Evolutionary conservation across 2,113 vertebrate genomes (phyloP).

Genomic region (Proteles cristata): DNA sequence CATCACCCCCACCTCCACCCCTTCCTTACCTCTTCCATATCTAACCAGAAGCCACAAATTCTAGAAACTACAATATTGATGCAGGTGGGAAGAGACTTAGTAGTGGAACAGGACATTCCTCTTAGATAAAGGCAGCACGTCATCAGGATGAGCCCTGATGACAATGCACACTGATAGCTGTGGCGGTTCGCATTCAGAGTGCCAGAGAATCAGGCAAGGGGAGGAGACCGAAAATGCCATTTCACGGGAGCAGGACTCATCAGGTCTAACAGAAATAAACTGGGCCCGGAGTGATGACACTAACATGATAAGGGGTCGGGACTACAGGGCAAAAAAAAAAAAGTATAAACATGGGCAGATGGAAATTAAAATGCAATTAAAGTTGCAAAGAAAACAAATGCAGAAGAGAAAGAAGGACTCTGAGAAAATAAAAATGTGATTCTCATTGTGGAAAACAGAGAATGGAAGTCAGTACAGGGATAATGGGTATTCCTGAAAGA

Average conservation of each 20-base stretch:
- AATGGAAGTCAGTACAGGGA: not conserved
- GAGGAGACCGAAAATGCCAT: not conserved
- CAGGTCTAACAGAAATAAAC: not conserved
- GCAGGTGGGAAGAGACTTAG: not conserved
- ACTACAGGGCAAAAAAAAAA: not conserved
- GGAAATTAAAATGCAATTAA: not conserved
- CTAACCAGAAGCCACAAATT: not conserved
- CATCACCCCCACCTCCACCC: not conserved
- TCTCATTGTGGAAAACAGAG: not conserved
- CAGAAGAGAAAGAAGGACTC: not conserved
- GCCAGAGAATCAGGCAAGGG: not conserved
- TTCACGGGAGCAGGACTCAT: not conserved
- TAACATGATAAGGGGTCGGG: not conserved
- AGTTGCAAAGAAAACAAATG: not conserved
- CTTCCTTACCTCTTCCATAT: not conserved
- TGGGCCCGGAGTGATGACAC: not conserved
- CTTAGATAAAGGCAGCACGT: not conserved
- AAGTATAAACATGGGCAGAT: not conserved
- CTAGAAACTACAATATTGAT: not conserved
- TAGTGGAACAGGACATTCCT: not conserved
- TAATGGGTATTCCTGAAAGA: not conserved
- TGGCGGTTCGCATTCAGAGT: not conserved
- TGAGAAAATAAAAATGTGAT: not conserved
- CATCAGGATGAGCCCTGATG: not conserved
- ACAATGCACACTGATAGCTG: not conserved